phyloP scores from a whole-genome alignment of 2,888 invertebrate genomes.

The Orthosia gothica region DNA sequence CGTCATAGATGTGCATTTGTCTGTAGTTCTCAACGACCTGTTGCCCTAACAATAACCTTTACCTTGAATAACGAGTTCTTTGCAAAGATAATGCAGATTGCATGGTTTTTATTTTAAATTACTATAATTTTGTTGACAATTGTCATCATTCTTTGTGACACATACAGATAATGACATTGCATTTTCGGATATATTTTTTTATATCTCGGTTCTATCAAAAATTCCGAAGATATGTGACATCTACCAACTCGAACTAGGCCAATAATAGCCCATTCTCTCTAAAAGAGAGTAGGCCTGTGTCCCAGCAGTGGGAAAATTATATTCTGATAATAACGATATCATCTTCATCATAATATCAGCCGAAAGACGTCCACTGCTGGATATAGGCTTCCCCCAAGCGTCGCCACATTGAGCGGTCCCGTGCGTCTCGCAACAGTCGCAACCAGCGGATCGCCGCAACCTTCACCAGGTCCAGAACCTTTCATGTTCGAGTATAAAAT shows the following conservation, averaged over 20 bases:
- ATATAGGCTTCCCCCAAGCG: no score
- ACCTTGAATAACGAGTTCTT: conserved; percentile 46
- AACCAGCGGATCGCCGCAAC: no score
- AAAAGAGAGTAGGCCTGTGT: no score
- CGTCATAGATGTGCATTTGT: conserved; percentile 47
- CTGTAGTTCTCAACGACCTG: conserved; percentile 51
- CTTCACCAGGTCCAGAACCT: no score
- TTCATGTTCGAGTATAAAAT: background rate
- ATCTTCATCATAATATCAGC: no score
- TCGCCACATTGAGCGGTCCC: no score
- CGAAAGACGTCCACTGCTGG: no score
- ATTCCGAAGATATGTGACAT: no score
- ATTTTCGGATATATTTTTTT: background rate
- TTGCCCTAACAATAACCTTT: conserved; percentile 49
- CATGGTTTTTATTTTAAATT: conserved; percentile 39
- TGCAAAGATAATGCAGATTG: conserved; percentile 17
- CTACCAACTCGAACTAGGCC: no score
- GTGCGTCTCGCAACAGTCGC: no score
- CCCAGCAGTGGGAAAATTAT: no score
- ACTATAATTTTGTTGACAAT: conserved; percentile 39
- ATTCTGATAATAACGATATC: background rate
- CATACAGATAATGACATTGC: background rate
- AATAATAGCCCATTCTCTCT: no score
- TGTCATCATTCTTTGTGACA: conserved; percentile 17
- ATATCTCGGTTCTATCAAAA: background rate